Evolutionary conservation across 1,140 invertebrate genomes (phyloP), one percentile per base, ranked within the genome.

Genomic region (Bombus turneri): DNA sequence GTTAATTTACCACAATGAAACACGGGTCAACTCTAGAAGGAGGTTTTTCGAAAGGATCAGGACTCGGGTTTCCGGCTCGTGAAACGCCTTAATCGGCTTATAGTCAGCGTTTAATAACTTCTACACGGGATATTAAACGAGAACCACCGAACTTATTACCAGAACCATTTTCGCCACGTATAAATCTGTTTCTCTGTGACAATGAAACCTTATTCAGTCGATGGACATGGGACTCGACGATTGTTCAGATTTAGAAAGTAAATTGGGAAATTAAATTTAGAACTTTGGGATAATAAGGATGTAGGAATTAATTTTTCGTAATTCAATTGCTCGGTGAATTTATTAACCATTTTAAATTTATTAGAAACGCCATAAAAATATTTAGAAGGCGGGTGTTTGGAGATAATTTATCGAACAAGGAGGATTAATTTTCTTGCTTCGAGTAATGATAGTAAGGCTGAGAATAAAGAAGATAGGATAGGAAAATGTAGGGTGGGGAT

Each of bases 1-100:
- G 41, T 43, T 73, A 43, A 43, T 81, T 41, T 15, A 31, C 47
- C 25, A 18, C 15, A 10, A 25, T 18, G 18, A 28, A 37, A 53
- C 34, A 47, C 47, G 12, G 12, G 25, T 13, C 25, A 18, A 34
- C 22, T 72, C 25, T 22, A 15, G 6, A 0, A 4, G 28, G 25
- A 82, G 57, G 31, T 83, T 83, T 76, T 76, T 76, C 81, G 41
- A 39, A 34, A 4, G 28, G 28, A 15, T 53, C 47, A 22, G 47
- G 28, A 18, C 66, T 22, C 37, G 31, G 15, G 71, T 75, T 47
- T 43, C 31, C 41, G 34, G 31, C 4, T 59, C 59, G 72, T 76
- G 34, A 76, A 83, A 83, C 81, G 62, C 41, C 34, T 76, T 83
- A 83, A 83, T 83, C 81, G 72, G 81, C 81, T 83, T 83, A 83